Evolutionary conservation across 2,113 vertebrate genomes (phyloP).

Genomic region (Motacilla alba): DNA sequence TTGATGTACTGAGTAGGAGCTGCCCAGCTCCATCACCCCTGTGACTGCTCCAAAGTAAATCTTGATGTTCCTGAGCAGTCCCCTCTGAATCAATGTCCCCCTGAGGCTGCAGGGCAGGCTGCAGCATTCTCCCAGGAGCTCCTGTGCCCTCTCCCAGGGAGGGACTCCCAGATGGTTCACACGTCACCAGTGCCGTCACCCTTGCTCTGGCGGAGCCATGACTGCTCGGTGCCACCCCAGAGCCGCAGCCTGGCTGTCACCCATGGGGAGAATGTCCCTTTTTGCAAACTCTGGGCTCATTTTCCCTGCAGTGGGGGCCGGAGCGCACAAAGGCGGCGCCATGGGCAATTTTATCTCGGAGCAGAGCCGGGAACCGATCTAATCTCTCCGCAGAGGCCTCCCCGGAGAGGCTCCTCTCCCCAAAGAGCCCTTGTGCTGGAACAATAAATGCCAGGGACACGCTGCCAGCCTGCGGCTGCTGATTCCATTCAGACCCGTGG

Average conservation of each 20-base stretch:
- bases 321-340: constrained; percentile 8
- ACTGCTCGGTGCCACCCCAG: not conserved
- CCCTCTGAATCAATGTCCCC: rapidly evolving
- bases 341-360: constrained; percentile 36
- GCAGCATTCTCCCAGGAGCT: too few relatives aligned
- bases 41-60: not conserved
- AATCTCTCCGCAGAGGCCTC: not conserved
- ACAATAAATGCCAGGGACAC: constrained; percentile 47
- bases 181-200: not conserved
- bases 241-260: not conserved
- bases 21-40: not conserved
- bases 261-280: not conserved
- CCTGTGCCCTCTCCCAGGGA: rapidly evolving
- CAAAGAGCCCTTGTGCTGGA: constrained; percentile 39
- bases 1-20: not conserved
- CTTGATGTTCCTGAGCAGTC: not conserved
- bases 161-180: not conserved
- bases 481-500: not conserved
- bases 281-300: not conserved
- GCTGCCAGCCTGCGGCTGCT: not conserved
- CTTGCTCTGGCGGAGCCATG: rapidly evolving
- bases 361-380: not conserved
- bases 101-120: not conserved
- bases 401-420: not conserved
- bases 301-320: not conserved